Base-by-base conservation (phyloP, 1,140 invertebrate species). In the Prorops nasuta region DNA sequence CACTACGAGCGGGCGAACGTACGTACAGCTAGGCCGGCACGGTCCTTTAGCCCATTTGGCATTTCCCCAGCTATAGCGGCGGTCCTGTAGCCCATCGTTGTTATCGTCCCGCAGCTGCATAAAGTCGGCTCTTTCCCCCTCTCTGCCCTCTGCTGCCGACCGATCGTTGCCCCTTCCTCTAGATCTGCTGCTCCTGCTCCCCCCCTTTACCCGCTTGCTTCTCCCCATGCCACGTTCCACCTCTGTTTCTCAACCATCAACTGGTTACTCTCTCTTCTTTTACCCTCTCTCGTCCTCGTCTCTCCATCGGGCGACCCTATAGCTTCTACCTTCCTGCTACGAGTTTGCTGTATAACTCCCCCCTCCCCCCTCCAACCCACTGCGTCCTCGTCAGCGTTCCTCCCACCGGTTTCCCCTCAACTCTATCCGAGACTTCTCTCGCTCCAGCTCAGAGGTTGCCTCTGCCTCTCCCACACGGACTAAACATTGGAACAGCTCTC, bases 51-150 rank as follows among this genome's bases (percentile, higher is more conserved):
- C 76, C 77, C 77, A 77, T 79, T 76, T 79, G 77, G 77, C 77
- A 79, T 79, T 79, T 78, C 73, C 76, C 77, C 77, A 76, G 75
- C 74, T 77, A 77, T 74, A 74, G 73, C 72, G 66, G 61, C 69
- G 49, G 69, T 77, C 76, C 77, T 79, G 72, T 78, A 79, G 77
- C 77, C 77, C 77, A 78, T 79, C 75, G 75, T 77, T 79, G 77
- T 79, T 79, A 79, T 79, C 76, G 76, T 78, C 77, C 75, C 77
- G 76, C 77, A 79, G 77, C 77, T 79, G 77, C 77, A 79, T 79
- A 79, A 79, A 79, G 40, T 55, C 58, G 46, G 43, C 49, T 56
- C 49, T 44, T 20, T 44, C 50, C 21, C 36, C 49, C 44, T 32
- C 53, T 44, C 45, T 44, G 47, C 40, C 49, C 58, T 54, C 49